Evolutionary conservation across 2,888 invertebrate genomes (phyloP), one percentile per base, ranked within the genome.

Genomic region (Trimorus sp.): DNA sequence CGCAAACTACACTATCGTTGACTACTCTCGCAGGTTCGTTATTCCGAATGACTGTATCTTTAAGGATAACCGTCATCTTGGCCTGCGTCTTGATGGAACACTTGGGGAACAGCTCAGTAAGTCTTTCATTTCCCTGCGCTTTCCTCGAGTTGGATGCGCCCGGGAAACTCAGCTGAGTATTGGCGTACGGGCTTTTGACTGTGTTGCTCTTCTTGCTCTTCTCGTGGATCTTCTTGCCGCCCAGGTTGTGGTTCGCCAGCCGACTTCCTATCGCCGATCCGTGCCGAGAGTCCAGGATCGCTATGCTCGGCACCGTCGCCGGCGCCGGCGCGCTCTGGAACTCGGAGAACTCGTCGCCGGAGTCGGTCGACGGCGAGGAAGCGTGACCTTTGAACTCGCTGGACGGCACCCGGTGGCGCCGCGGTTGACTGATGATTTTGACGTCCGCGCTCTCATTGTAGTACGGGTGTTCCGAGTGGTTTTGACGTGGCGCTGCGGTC

Each of bases 281-380:
- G 70, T 89, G 89, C 70, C 89, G 91, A 0, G 87, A 87, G 70
- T 91, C 91, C 87, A 87, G 87, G 42, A 89, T 87, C 1, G 90
- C 85, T 75, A 89, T 84, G 54, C 71, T 87, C 0, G 89, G 86
- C 74, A 86, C 75, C 56, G 76, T 86, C 65, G 8, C 11, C 40
- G 73, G 76, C 69, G 84, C 80, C 5, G 88, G 89, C 60, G 90
- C 91, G 85, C 92, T 93, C 86, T 93, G 93, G 83, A 93, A 93
- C 38, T 93, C 93, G 0, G 92, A 91, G 84, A 93, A 93, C 14
- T 93, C 93, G 82, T 93, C 93, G 53, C 70, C 86, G 0, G 83
- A 79, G 62, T 89, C 88, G 4, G 77, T 42, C 0, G 86, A 83
- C 11, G 75, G 79, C 56, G 73, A 74, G 2, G 63, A 75, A 42